Conservation (phyloP, 2,888 invertebrate genomes). For the Anoplius nigerrimus region DNA sequence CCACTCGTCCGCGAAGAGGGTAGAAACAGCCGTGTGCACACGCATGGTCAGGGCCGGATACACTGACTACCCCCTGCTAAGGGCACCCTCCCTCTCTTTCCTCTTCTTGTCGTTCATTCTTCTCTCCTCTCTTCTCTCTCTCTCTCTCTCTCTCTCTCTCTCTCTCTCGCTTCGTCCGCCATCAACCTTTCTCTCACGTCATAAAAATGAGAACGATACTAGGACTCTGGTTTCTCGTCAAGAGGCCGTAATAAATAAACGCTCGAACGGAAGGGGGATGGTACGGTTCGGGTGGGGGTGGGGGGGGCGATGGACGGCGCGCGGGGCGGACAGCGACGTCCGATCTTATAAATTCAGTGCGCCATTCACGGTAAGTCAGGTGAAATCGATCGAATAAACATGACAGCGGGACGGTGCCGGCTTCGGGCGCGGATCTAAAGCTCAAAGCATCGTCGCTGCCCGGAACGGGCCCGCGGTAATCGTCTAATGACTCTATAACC, state of each 20-base stretch:
- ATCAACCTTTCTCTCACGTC: not conserved
- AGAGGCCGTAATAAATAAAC: no score
- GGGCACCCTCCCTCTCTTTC: conserved; percentile 45
- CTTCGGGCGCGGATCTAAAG: conserved; percentile 6
- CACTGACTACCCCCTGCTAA: conserved; percentile 6
- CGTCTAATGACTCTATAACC: conserved; percentile 48
- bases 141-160: conserved; percentile 8
- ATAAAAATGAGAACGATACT: no score
- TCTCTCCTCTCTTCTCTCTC: conserved; percentile 29
- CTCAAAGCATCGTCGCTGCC: conserved; percentile 15
- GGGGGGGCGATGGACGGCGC: not conserved
- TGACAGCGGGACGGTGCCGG: conserved; percentile 28
- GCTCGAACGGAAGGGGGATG: no score
- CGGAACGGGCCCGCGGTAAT: conserved; percentile 30
- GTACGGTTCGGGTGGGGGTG: no score
- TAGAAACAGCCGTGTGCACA: conserved; percentile 49
- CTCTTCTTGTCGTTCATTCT: conserved; percentile 32
- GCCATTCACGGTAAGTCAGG: conserved; percentile 37
- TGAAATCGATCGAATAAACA: conserved; percentile 49
- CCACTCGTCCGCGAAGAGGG: conserved; percentile 38
- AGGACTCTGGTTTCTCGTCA: no score
- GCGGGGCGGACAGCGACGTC: no score
- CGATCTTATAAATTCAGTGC: conserved; percentile 22
- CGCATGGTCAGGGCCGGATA: conserved; percentile 54
- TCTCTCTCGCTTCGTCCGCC: not conserved